Evolutionary conservation across 2,113 vertebrate genomes (phyloP), one percentile per base, ranked within the genome.

Genomic region (Prinia subflava): DNA sequence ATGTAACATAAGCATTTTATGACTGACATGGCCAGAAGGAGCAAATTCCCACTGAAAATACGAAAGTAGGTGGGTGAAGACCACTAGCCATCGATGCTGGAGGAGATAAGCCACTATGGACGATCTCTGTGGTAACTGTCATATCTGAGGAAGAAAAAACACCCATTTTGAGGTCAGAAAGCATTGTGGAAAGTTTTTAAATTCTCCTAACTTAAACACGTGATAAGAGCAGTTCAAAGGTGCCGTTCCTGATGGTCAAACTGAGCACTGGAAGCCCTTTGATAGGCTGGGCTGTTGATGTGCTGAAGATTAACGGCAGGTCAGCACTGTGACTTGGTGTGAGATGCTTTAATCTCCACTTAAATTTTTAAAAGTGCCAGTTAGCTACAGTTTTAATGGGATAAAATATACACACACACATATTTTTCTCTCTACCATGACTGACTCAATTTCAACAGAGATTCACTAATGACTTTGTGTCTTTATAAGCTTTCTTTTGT

Each of bases 81-180:
- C 50, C 23, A 13, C 44, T 69, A 0, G 7, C 35, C 11, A 8
- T 81, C 0, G 0, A 9, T 63, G 31, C 6, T 39, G 57, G 57
- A 79, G 37, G 41, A 69, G 42, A 30, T 68, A 60, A 77, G 44
- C 33, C 33, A 5, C 35, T 50, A 0, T 23, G 47, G 35, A 17
- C 42, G 20, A 28, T 53, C 42, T 59, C 46, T 60, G 28, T 70
- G 52, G 1, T 50, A 2, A 10, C 33, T 89, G 35, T 56, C 15
- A 0, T 35, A 47, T 11, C 39, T 64, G 57, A 73, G 62, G 30
- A 50, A 23, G 30, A 59, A 53, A 79, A 63, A 5, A 1, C 57
- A 4, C 27, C 59, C 12, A 4, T 85, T 87, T 42, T 33, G 62
- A 62, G 24, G n/a, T 25, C 19, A 44, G 44, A 35, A 88, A 23